A percentile compares a stretch with the other conserved stretches of the same genome.
Conservation (phyloP, 2,113 vertebrate genomes). For the Paracanthobrama guichenoti region DNA sequence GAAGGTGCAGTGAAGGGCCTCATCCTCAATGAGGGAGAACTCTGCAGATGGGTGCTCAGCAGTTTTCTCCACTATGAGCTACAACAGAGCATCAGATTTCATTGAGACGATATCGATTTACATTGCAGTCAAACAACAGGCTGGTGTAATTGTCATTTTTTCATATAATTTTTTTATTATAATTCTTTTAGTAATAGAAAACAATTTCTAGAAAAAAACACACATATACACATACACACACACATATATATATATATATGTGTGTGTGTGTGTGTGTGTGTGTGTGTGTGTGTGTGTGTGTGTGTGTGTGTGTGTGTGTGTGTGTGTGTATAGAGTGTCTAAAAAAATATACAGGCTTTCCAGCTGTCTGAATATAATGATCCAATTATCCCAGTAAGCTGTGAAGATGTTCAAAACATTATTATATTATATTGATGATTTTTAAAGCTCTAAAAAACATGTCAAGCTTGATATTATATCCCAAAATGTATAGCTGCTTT, state of each 20-base stretch:
- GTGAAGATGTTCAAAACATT: too few species aligned
- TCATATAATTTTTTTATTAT: background rate
- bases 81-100: slow-evolving; percentile 38
- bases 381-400: too few species aligned
- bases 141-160: background rate
- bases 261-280: too few species aligned
- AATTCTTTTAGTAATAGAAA: background rate
- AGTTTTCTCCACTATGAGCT: slow-evolving; percentile 91
- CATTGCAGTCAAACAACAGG: background rate
- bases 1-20: slow-evolving; percentile 85
- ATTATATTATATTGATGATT: background rate
- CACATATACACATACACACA: too few species aligned
- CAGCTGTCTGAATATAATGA: too few species aligned
- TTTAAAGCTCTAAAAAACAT: background rate
- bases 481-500: background rate
- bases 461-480: background rate
- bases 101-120: background rate
- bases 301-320: too few species aligned
- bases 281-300: too few species aligned
- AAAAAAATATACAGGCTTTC: too few species aligned
- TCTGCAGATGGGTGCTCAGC: slow-evolving; percentile 84
- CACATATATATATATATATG: background rate
- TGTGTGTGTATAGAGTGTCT: too few species aligned
- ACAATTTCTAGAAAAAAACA: background rate
- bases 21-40: slow-evolving; percentile 89